These are phyloP conservation scores for Alauda arvensis DNA, from an alignment of 2,797 vertebrate species.

Conservation along the genomic window DNA sequence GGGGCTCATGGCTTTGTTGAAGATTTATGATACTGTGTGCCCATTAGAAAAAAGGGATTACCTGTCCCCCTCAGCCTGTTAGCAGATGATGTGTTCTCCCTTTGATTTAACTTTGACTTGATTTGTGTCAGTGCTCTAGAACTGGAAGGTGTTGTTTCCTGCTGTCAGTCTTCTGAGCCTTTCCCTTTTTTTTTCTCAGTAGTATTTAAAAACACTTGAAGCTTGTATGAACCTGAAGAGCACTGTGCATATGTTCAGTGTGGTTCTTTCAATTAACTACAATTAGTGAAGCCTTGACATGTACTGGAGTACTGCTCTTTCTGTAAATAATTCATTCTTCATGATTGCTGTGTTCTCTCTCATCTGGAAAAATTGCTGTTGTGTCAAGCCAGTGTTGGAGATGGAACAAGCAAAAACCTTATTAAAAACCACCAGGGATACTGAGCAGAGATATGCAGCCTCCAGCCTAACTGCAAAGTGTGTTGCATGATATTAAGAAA, in stretches of 20 bases:
- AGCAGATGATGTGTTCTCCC: not conserved
- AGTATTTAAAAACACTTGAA: not conserved
- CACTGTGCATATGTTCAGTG: not conserved
- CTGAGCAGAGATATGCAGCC: slow-evolving; percentile 10
- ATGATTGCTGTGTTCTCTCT: slow-evolving; percentile 5
- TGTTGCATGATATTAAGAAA: slow-evolving; percentile 25
- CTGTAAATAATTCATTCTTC: slow-evolving; percentile 44
- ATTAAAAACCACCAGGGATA: slow-evolving; percentile 3
- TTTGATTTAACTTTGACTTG: not conserved
- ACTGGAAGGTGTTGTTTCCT: not conserved
- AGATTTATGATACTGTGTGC: not conserved
- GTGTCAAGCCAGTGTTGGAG: slow-evolving; percentile 28
- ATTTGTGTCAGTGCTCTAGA: not conserved
- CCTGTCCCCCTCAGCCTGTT: not conserved
- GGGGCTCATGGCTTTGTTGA: not conserved
- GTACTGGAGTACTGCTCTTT: not conserved
- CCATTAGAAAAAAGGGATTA: not conserved
- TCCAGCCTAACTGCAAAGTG: slow-evolving; percentile 35
- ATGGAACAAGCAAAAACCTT: not conserved
- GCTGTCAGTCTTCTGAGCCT: not conserved
- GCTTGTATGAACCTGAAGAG: slow-evolving; percentile 29
- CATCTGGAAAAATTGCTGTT: slow-evolving; percentile 26
- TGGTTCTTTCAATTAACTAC: not conserved
- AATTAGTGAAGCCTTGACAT: not conserved
- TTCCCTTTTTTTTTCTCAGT: not conserved